A percentile compares a stretch with the other conserved stretches of the same genome.
phyloP scores from a whole-genome alignment of 2,888 invertebrate species.

The Arctia plantaginis region DNA sequence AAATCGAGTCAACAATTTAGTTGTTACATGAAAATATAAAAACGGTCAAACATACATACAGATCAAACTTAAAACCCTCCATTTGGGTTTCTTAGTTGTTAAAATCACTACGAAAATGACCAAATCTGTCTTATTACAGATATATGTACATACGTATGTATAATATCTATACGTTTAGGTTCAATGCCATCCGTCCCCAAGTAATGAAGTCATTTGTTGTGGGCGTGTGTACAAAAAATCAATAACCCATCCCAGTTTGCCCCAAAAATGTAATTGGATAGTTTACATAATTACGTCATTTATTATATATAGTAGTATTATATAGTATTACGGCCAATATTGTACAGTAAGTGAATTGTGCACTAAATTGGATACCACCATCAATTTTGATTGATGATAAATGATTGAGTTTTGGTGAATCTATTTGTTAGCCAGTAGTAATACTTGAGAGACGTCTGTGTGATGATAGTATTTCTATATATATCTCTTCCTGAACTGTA shows the following conservation, averaged over 20 bases:
- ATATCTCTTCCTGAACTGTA: not conserved
- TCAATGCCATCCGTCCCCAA: constrained; percentile 9
- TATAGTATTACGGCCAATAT: constrained; percentile 24
- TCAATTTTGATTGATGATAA: constrained; percentile 9
- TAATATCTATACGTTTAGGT: not conserved
- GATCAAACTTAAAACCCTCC: not conserved
- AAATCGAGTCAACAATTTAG: not conserved
- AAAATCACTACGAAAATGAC: not conserved
- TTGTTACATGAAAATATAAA: not conserved
- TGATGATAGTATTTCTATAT: not conserved
- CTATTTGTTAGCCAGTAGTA: not conserved
- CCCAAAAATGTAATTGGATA: constrained; percentile 47
- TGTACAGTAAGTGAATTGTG: constrained; percentile 21
- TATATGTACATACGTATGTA: not conserved
- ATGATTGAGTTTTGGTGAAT: not conserved
- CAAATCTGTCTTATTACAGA: not conserved
- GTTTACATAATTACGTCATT: constrained; percentile 31
- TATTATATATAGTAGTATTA: too few species aligned
- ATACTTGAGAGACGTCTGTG: too few species aligned
- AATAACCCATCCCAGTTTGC: constrained; percentile 30
- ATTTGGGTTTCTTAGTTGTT: not conserved
- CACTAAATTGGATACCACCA: constrained; percentile 1
- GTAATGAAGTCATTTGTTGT: constrained; percentile 16
- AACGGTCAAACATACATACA: not conserved
- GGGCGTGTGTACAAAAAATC: constrained; percentile 38